Conservation (phyloP, 2,888 invertebrate genomes). For the Calliphora vomitoria region DNA sequence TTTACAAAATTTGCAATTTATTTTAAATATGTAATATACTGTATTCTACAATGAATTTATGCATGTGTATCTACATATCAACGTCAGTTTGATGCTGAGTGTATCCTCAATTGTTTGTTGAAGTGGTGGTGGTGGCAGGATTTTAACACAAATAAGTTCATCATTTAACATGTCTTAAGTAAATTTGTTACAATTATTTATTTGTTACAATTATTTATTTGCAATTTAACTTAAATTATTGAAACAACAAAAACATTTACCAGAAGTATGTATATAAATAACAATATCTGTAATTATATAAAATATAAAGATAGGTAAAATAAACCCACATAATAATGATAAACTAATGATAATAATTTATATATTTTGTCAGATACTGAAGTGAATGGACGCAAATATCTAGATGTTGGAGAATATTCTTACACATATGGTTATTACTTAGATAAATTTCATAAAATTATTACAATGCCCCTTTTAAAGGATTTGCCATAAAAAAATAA, state of each 20-base stretch:
- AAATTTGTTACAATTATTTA: conserved; percentile 24
- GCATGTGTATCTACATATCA: background rate
- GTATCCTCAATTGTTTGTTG: background rate
- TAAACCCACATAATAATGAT: too few species aligned
- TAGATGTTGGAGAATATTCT: too few species aligned
- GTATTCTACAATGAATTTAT: background rate
- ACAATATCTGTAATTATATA: background rate
- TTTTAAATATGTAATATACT: background rate
- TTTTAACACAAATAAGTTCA: background rate
- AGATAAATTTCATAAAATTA: too few species aligned
- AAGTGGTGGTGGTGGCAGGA: background rate
- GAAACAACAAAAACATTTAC: conserved; percentile 10
- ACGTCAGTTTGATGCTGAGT: background rate
- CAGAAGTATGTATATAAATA: background rate
- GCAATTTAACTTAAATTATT: conserved; percentile 9
- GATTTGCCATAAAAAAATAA: too few species aligned
- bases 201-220: conserved; percentile 33
- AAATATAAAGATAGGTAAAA: too few species aligned
- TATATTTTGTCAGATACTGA: too few species aligned
- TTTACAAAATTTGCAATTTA: conserved; percentile 28
- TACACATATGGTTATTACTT: too few species aligned
- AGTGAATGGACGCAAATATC: too few species aligned
- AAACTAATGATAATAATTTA: too few species aligned
- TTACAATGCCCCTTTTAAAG: too few species aligned
- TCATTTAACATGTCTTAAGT: background rate